Evolutionary conservation across 2,888 invertebrate genomes (phyloP).

Genomic region (Tiliacea aurago): DNA sequence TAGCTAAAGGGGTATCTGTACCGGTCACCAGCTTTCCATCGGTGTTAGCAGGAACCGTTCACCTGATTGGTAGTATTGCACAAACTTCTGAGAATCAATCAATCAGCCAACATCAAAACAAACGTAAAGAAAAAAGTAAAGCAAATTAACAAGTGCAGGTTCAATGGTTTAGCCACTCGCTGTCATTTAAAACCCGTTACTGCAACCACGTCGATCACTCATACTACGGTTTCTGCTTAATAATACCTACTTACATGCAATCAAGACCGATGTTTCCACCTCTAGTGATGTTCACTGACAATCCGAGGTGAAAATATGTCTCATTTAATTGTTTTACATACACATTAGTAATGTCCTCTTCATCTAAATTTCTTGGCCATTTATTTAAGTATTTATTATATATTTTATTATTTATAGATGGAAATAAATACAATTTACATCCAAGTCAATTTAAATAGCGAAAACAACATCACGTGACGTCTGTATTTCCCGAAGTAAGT

Average conservation of each 20-base stretch:
- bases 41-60: not conserved
- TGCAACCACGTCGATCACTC: not conserved
- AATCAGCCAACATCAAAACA: not conserved
- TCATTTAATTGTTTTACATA: slow-evolving; percentile 32
- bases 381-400: no score
- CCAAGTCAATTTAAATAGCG: not conserved
- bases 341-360: slow-evolving; percentile 11
- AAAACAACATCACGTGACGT: not conserved
- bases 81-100: not conserved
- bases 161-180: not conserved
- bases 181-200: not conserved
- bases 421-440: not conserved
- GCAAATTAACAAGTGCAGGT: slow-evolving; percentile 1
- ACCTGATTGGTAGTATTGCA: not conserved
- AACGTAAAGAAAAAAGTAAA: no score
- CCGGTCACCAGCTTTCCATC: no score
- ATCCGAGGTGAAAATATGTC: slow-evolving; percentile 33
- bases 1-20: not conserved
- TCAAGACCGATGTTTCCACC: slow-evolving; percentile 25
- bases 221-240: slow-evolving; percentile 26
- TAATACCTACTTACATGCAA: slow-evolving; percentile 29
- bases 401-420: not conserved
- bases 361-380: slow-evolving; percentile 12
- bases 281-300: slow-evolving; percentile 13
- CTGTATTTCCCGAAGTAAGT: not conserved